Evolutionary conservation across 2,888 invertebrate genomes (phyloP), one percentile per base, ranked within the genome.

Genomic region (Invenusta paracnida): DNA sequence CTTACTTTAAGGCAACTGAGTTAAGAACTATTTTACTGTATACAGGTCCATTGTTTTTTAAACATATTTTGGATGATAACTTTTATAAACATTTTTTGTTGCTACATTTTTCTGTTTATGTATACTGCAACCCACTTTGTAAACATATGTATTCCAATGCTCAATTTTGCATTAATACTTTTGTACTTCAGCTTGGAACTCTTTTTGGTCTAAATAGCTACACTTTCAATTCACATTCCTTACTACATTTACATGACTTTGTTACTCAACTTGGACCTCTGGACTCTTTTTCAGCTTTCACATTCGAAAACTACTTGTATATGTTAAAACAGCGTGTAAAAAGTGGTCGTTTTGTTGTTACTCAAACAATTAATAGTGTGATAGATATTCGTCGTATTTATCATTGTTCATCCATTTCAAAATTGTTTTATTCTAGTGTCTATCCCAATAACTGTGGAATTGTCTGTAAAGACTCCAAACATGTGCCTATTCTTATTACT

Each of bases 301-400:
- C 29, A 23, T 88, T 87, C 87, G 88, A 88, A 86, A 87, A 88
- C n/a, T 86, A 87, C 30, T 23, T 88, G 2, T 79, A 87, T 17
- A 81, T 73, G 30, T 81, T 88, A 29, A 88, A 88, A 48, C 82
- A 82, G 25, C 79, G 79, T 25, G 28, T 79, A 23, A 79, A 79
- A 79, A 79, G 79, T 79, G 79, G 79, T 79, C 2, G 79, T 79
- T 79, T 79, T 27, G 79, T 79, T 5, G 79, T 79, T 25, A 27
- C 23, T 2, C 79, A 79, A n/a, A 79, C 79, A 25, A 27, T 79
- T n/a, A 79, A 79, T n/a, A 79, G 79, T 79, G n/a, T 79, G 2
- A 79, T 79, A 11, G 79, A 79, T 79, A 79, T 79, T 25, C 5
- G 79, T 2, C 2, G 28, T 79, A 2, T 79, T 2, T 79, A 79